Evolutionary conservation across 30 jellyfish, hydroid and myxozoan genomes (phyloP).

Genomic region (Aurelia aurita): DNA sequence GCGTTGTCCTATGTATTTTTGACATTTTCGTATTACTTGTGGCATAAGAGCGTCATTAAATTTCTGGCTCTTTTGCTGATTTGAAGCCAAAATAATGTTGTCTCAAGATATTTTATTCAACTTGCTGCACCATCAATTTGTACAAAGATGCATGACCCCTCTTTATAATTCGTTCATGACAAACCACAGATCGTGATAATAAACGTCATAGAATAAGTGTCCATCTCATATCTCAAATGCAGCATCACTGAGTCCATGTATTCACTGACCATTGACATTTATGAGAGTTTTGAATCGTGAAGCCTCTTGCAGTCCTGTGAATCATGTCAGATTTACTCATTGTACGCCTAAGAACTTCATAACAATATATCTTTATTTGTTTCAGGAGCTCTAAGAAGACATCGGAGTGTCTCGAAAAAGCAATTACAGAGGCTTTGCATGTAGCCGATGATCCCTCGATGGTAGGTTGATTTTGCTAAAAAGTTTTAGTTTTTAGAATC

Average conservation of each 20-base stretch:
- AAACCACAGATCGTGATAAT: not conserved
- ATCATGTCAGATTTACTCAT: no score
- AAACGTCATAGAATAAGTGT: no score
- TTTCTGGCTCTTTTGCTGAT: not conserved
- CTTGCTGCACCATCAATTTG: no score
- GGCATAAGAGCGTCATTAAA: not conserved
- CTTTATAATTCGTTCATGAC: no score
- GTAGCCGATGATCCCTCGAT: constrained; percentile 10
- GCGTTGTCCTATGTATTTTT: not conserved
- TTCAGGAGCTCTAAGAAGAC: constrained; percentile 47
- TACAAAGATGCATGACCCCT: no score
- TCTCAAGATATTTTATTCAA: no score
- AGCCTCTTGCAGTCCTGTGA: no score
- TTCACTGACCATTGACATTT: not conserved
- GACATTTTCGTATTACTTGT: not conserved
- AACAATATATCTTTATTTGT: not conserved
- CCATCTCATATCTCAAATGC: no score
- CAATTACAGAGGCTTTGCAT: constrained; percentile 56
- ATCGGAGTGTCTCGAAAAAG: constrained; percentile 53
- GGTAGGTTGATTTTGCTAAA: not conserved
- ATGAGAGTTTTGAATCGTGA: no score
- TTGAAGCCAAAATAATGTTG: not conserved
- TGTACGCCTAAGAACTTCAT: no score
- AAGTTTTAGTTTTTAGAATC: no score
- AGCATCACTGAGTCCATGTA: not conserved